Evolutionary conservation across 1,140 invertebrate genomes (phyloP).

Genomic region (Condylostylus longicornis): DNA sequence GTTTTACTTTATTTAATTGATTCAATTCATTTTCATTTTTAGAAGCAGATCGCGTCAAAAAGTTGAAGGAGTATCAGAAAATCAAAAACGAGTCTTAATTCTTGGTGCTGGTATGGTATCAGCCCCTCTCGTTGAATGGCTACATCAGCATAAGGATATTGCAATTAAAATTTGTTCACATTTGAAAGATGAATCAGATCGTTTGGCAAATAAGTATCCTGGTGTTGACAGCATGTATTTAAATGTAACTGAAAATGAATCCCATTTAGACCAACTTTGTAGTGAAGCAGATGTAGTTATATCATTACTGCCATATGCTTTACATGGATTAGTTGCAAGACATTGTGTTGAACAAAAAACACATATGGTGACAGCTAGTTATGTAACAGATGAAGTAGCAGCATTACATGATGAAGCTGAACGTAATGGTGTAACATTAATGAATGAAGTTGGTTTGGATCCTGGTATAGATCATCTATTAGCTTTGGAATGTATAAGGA

Average conservation of each 20-base stretch:
- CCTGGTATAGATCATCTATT: conserved; percentile 96
- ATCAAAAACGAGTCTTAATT: conserved; percentile 57
- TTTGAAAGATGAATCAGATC: conserved; percentile 75
- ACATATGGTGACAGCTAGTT: conserved; percentile 95
- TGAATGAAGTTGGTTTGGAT: conserved; percentile 92
- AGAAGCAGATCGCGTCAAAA: conserved; percentile 41
- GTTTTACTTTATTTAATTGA: not conserved
- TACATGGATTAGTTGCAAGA: conserved; percentile 74
- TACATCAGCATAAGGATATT: conserved; percentile 65
- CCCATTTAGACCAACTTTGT: conserved; percentile 57
- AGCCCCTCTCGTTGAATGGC: conserved; percentile 84
- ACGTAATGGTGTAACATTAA: conserved; percentile 72
- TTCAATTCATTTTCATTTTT: not conserved
- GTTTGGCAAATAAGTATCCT: conserved; percentile 54
- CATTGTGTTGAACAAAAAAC: conserved; percentile 71
- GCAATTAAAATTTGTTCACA: conserved; percentile 75
- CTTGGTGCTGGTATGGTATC: conserved; percentile 92
- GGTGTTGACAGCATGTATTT: conserved; percentile 71
- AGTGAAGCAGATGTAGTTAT: conserved; percentile 63
- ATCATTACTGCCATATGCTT: conserved; percentile 80
- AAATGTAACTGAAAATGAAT: conserved; percentile 57
- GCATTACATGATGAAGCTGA: conserved; percentile 63
- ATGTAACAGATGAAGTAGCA: conserved; percentile 70
- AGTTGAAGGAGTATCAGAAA: conserved; percentile 31
- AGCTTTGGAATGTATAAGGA: conserved; percentile 93